Evolutionary conservation across 1,140 invertebrate species (phyloP).

Genomic region (Drosophila nigromelanica): DNA sequence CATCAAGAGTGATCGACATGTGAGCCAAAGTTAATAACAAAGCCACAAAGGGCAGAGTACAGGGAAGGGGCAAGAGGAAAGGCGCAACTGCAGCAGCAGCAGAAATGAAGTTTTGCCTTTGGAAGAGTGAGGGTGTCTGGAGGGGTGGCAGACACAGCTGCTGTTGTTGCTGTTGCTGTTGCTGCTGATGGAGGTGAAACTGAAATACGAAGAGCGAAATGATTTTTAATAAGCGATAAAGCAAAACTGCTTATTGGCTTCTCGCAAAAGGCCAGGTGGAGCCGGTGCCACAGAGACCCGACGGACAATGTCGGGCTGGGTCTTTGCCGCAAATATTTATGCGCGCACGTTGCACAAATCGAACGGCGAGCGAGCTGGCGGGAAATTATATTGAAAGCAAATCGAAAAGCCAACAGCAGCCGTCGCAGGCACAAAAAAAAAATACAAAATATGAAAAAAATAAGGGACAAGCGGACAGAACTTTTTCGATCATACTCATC

Average conservation of each 20-base stretch:
- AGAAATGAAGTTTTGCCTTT: slow-evolving; percentile 6
- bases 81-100: slow-evolving; percentile 1
- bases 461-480: slow-evolving; percentile 41
- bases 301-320: slow-evolving; percentile 34
- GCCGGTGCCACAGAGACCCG: slow-evolving; percentile 2
- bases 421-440: slow-evolving; percentile 7
- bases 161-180: slow-evolving; percentile 17
- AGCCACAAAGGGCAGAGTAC: slow-evolving; percentile 27
- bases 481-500: slow-evolving; percentile 83
- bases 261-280: slow-evolving; percentile 44
- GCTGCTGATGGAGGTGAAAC: slow-evolving; percentile 56
- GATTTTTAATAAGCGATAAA: slow-evolving; percentile 84
- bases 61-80: slow-evolving; percentile 3
- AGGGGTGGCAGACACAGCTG: slow-evolving; percentile 11
- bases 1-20: slow-evolving; percentile 83
- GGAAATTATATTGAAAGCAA: slow-evolving; percentile 78
- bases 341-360: slow-evolving; percentile 34
- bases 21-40: slow-evolving; percentile 83
- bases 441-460: neutral
- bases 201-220: slow-evolving; percentile 84
- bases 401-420: slow-evolving; percentile 78
- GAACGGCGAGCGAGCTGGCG: slow-evolving; percentile 8
- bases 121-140: neutral
- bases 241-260: slow-evolving; percentile 84
- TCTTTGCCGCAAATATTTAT: slow-evolving; percentile 65